Percentiles rank a stretch among this genome's conserved stretches.
These are phyloP conservation scores for Lutjanus campechanus DNA, from an alignment of 2,797 vertebrate species.

Conservation along the genomic window DNA sequence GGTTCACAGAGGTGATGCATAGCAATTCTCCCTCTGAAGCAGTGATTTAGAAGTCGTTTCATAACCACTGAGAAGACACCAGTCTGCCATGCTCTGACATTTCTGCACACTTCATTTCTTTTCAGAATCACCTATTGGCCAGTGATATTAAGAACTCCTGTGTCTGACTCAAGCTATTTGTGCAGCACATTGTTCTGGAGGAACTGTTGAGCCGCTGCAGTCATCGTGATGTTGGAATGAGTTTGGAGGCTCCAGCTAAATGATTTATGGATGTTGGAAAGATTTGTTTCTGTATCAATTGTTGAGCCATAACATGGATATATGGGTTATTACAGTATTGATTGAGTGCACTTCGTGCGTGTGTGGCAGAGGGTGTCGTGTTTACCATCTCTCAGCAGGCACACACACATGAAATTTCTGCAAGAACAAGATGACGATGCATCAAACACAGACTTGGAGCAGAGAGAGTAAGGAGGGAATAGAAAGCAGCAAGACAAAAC, in stretches of 20 bases:
- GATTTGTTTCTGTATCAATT: conserved; percentile 43
- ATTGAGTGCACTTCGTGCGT: background rate
- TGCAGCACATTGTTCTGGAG: conserved; percentile 4
- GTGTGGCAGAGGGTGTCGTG: background rate
- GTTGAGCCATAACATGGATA: conserved; percentile 37
- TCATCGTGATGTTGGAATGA: conserved; percentile 16
- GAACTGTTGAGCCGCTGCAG: conserved; percentile 6
- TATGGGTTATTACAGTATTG: conserved; percentile 27
- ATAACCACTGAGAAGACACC: conserved; percentile 4
- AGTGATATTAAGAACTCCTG: background rate
- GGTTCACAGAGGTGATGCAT: conserved; percentile 24
- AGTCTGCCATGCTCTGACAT: background rate
- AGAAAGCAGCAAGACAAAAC: conserved; percentile 39
- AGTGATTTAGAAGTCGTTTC: conserved; percentile 19
- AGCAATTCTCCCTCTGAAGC: conserved; percentile 14
- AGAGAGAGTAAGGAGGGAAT: background rate
- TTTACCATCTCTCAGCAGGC: conserved; percentile 5
- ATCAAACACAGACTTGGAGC: conserved; percentile 1
- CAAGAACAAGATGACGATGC: conserved; percentile 19
- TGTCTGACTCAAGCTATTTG: background rate
- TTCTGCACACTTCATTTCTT: conserved; percentile 27
- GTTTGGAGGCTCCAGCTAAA: conserved; percentile 33
- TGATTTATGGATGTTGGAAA: conserved; percentile 35
- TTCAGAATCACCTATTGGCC: background rate
- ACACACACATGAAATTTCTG: background rate